Conservation (phyloP, 2,113 vertebrate genomes). For the Ciconia boyciana region DNA sequence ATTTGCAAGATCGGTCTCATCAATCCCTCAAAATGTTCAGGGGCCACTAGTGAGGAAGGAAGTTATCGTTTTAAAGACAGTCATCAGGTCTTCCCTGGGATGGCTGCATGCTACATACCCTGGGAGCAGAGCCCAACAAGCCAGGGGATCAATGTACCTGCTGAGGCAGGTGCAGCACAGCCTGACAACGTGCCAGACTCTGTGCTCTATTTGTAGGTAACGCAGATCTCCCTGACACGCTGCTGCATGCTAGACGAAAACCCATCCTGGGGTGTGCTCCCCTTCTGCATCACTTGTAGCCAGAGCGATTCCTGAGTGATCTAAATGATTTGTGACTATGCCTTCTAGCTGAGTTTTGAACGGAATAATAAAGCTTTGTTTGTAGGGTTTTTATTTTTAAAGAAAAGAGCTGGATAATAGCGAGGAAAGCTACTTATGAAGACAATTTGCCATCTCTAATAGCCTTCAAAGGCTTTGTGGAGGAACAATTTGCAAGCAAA, state of each 20-base stretch:
- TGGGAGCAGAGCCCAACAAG: background rate
- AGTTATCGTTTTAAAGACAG: background rate
- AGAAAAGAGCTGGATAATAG: background rate
- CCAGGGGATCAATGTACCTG: background rate
- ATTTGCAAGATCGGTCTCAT: background rate
- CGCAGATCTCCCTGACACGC: rapidly evolving
- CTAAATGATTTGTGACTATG: constrained; percentile 1
- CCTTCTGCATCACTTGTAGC: background rate
- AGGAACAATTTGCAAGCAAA: constrained; percentile 1
- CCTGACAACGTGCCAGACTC: background rate
- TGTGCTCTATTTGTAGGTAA: background rate
- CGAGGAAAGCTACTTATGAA: constrained; percentile 19
- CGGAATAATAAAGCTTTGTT: constrained; percentile 36
- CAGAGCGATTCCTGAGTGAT: background rate
- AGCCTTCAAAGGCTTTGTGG: constrained; percentile 1
- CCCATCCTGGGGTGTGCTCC: background rate
- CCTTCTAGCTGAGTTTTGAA: constrained; percentile 26
- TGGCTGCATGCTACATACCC: background rate
- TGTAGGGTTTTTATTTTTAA: background rate
- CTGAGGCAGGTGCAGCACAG: background rate
- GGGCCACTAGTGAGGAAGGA: background rate
- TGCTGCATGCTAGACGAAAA: background rate
- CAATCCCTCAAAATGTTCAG: background rate
- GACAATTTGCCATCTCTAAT: background rate
- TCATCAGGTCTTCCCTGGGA: background rate